Evolutionary conservation across 2,113 vertebrate genomes (phyloP), one percentile per base, ranked within the genome.

Genomic region (Leptosomus discolor): DNA sequence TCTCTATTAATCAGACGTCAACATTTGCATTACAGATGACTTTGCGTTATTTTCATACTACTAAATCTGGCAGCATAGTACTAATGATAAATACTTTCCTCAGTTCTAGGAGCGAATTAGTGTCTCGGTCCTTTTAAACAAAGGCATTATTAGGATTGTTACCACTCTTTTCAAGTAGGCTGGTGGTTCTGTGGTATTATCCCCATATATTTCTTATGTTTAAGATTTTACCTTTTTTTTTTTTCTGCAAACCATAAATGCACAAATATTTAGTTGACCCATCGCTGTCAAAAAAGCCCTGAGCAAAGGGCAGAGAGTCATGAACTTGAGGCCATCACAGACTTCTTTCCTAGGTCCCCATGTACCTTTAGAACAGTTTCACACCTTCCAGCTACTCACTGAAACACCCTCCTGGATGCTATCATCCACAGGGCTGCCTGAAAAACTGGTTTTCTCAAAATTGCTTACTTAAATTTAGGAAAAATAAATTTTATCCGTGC

Each of bases 1-100:
- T 97, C 84, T 92, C 94, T 85, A 94, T 97, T 96, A 97, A 95
- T 96, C 95, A 95, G 84, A 88, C 26, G 0, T 92, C 97, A 97
- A 94, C 95, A 95, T 96, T 96, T 97, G 95, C 94, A 96, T 94
- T 97, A 97, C 91, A 96, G 91, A 97, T 91, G 78, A 91, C 78
- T 90, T 85, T 80, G 79, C 16, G 1, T 85, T 95, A 96, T 85
- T 96, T 89, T 96, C 97, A 83, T 61, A 88, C 74, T 39, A 64
- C 84, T 88, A 91, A 85, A 88, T 92, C 89, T 83, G 78, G 89
- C 81, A 91, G 65, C 74, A 73, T 15, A 22, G 32, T 54, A 53
- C 69, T 63, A 87, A 82, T 46, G 74, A 92, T 37, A 94, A 94
- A 95, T 46, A 64, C 73, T 71, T 91, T 23, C 41, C 46, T 76